Percentiles rank a stretch among this genome's conserved stretches.
phyloP scores from a whole-genome alignment of 2,888 invertebrate species.

The Patella ulyssiponensis region DNA sequence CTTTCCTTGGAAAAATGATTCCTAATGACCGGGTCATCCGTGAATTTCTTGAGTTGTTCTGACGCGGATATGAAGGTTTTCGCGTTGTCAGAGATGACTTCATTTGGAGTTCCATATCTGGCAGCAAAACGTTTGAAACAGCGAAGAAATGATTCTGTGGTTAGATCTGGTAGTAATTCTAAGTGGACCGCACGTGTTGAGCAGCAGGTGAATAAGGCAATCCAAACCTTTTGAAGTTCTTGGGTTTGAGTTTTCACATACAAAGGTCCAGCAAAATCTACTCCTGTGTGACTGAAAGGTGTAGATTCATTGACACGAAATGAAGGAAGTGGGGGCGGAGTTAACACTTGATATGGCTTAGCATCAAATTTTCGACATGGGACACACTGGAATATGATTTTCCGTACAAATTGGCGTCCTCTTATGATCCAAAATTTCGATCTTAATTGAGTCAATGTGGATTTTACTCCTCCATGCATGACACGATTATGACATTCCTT shows the following conservation, averaged over 20 bases:
- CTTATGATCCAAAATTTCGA: neutral
- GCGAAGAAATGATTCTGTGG: neutral
- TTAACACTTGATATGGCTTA: neutral
- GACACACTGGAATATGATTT: neutral
- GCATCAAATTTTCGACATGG: neutral
- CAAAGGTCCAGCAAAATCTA: constrained; percentile 1
- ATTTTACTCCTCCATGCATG: neutral
- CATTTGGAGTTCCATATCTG: neutral
- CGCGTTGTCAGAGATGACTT: neutral
- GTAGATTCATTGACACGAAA: constrained; percentile 1
- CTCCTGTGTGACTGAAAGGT: neutral
- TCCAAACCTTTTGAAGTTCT: neutral
- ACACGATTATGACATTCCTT: constrained; percentile 8
- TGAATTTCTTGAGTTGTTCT: neutral
- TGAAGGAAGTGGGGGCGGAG: constrained; percentile 1
- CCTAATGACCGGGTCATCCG: neutral
- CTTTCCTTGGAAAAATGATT: neutral
- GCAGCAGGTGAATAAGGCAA: neutral
- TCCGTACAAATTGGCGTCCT: neutral
- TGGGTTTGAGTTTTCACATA: neutral
- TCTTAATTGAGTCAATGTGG: neutral
- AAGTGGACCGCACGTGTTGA: neutral
- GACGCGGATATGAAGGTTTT: neutral
- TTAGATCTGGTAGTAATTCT: neutral
- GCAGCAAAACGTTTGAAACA: constrained; percentile 8